A percentile compares a stretch with the other conserved stretches of the same genome.
Conservation (phyloP, 1,140 invertebrate genomes). For the Probaryconus sp. region DNA sequence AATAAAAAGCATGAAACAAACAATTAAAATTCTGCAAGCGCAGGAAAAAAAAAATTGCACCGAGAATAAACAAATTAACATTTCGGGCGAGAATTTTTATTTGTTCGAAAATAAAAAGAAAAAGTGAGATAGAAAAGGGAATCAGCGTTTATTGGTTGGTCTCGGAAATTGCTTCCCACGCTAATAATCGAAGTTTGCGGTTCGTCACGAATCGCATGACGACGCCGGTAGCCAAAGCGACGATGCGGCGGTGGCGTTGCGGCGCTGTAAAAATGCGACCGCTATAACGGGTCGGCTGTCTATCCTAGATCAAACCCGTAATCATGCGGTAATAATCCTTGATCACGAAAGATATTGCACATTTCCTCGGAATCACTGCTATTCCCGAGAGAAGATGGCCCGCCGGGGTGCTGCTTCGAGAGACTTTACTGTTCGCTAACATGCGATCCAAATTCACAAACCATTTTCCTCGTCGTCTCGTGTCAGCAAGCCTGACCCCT, state of each 20-base stretch:
- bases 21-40: not conserved
- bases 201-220: constrained; percentile 73
- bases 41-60: too few relatives aligned
- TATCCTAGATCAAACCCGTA: constrained; percentile 76
- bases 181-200: constrained; percentile 61
- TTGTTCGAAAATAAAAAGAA: not conserved
- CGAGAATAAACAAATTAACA: too few relatives aligned
- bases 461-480: constrained; percentile 44
- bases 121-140: not conserved
- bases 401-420: constrained; percentile 66
- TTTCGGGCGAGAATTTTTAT: too few relatives aligned
- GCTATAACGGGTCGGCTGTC: constrained; percentile 60
- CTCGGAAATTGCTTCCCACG: constrained; percentile 69
- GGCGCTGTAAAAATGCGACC: constrained; percentile 58
- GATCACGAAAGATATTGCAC: constrained; percentile 78
- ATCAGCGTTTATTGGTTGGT: constrained; percentile 51
- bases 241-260: constrained; percentile 55
- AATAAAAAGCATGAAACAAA: constrained; percentile 20
- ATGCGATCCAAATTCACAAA: constrained; percentile 72
- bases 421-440: constrained; percentile 74
- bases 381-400: constrained; percentile 74
- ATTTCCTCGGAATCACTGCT: constrained; percentile 76
- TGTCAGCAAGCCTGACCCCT: constrained; percentile 40
- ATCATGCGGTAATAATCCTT: constrained; percentile 76
- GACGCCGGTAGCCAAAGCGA: constrained; percentile 63